Conservation (phyloP, 2,888 invertebrate species). For the Drosophila pseudotakahashii region DNA sequence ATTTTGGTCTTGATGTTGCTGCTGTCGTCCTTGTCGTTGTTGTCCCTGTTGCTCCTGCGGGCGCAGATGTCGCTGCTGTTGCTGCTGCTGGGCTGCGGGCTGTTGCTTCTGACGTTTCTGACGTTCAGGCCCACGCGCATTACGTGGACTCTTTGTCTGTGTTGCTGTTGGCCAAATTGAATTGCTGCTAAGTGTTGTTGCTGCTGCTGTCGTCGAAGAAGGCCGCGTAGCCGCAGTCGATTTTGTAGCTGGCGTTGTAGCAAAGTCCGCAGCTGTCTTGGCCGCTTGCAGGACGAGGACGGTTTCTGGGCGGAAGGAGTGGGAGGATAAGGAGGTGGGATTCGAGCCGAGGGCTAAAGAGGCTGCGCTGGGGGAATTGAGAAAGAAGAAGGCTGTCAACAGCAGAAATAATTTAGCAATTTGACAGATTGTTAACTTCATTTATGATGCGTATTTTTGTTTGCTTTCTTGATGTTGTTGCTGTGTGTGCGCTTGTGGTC, state of each 20-base stretch:
- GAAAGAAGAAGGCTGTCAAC: conserved; percentile 84
- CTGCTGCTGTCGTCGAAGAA: conserved; percentile 37
- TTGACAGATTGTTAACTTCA: conserved; percentile 84
- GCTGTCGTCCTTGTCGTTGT: conserved; percentile 16
- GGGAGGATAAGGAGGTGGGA: conserved; percentile 11
- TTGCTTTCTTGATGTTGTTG: conserved; percentile 45
- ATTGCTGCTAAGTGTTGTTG: conserved; percentile 37
- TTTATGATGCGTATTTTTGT: conserved; percentile 80
- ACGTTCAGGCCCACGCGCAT: conserved; percentile 62
- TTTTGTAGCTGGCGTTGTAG: conserved; percentile 34
- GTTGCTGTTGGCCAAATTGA: conserved; percentile 41
- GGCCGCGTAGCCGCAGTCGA: conserved; percentile 47
- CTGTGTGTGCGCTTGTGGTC: conserved; percentile 29
- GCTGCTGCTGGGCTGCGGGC: conserved; percentile 32
- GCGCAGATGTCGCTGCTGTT: conserved; percentile 23
- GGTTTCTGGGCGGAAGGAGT: conserved; percentile 14
- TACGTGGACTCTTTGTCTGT: conserved; percentile 46
- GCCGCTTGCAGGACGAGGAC: conserved; percentile 42
- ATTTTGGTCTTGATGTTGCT: conserved; percentile 27
- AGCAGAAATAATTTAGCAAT: conserved; percentile 84
- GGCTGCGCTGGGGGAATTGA: conserved; percentile 73
- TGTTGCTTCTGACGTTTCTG: conserved; percentile 63
- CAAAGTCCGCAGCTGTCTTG: conserved; percentile 50
- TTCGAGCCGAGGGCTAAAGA: conserved; percentile 27
- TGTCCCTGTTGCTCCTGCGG: conserved; percentile 32